A percentile compares a stretch with the other conserved stretches of the same genome.
phyloP scores from a whole-genome alignment of 2,797 vertebrate genomes.

The Sebastes oblongus region DNA sequence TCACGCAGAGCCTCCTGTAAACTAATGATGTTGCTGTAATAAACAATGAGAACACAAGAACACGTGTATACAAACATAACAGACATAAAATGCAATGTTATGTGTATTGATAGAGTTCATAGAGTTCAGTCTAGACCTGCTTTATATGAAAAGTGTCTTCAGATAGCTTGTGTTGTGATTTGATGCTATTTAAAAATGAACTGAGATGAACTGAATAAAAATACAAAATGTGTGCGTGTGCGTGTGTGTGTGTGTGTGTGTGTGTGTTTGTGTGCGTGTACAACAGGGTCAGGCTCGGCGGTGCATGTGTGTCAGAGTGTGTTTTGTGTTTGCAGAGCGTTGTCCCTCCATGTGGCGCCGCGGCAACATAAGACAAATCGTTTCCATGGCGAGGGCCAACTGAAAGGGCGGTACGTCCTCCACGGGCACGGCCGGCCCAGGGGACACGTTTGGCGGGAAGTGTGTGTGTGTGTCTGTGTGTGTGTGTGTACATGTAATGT shows the following conservation, averaged over 20 bases:
- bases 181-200: too few relatives aligned
- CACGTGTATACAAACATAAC: too few relatives aligned
- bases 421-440: background rate
- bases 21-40: too few relatives aligned
- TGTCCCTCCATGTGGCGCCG: slow-evolving; percentile 22
- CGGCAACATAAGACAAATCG: slow-evolving; percentile 42
- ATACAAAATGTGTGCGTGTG: background rate
- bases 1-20: too few relatives aligned
- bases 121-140: background rate
- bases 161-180: too few relatives aligned
- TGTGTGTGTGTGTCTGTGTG: background rate
- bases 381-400: slow-evolving; percentile 38
- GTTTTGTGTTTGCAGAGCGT: slow-evolving; percentile 10
- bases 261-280: background rate
- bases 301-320: background rate
- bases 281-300: background rate
- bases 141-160: too few relatives aligned
- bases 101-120: too few relatives aligned
- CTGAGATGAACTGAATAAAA: too few relatives aligned
- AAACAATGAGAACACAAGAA: too few relatives aligned
- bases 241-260: background rate
- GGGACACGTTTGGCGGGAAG: slow-evolving; percentile 12
- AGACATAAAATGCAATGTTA: too few relatives aligned
- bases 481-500: background rate
- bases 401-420: slow-evolving; percentile 16